Percentiles rank a stretch among this genome's conserved stretches.
These are phyloP conservation scores for Petromus typicus DNA, from an alignment of 2,113 vertebrate species.

Conservation along the genomic window DNA sequence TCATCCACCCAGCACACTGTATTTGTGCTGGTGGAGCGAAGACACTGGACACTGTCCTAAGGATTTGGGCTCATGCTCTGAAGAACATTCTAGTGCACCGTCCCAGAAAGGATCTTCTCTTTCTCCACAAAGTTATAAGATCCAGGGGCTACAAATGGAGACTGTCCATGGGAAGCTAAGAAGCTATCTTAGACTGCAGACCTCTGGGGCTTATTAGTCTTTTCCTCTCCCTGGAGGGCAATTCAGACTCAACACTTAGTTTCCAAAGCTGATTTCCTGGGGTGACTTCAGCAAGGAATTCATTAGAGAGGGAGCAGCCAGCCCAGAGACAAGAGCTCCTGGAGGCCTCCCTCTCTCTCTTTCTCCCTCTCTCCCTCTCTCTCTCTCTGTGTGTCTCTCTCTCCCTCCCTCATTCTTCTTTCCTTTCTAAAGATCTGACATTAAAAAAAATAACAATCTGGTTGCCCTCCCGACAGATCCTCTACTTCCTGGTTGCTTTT, in stretches of 20 bases:
- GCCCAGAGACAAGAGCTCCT: neutral
- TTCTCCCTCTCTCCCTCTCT: neutral
- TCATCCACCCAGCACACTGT: accelerated
- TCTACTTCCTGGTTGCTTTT: slow-evolving; percentile 37
- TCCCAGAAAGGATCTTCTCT: neutral
- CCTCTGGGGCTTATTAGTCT: neutral
- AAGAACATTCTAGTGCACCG: neutral
- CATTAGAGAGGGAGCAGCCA: neutral
- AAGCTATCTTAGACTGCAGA: neutral
- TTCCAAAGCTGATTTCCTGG: slow-evolving; percentile 4
- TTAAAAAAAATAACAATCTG: neutral
- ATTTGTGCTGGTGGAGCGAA: neutral
- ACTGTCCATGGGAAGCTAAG: neutral
- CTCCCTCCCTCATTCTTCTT: neutral
- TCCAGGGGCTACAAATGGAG: neutral
- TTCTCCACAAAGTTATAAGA: neutral
- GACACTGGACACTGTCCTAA: neutral
- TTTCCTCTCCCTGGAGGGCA: neutral
- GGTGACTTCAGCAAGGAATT: neutral
- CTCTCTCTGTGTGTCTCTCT: neutral
- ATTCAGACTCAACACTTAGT: neutral
- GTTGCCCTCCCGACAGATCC: slow-evolving; percentile 20
- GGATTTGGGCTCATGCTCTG: neutral
- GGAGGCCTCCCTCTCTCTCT: neutral
- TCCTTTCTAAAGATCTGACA: neutral